Conservation (phyloP, 2,888 invertebrate genomes). For the Ichneumon xanthorius region DNA sequence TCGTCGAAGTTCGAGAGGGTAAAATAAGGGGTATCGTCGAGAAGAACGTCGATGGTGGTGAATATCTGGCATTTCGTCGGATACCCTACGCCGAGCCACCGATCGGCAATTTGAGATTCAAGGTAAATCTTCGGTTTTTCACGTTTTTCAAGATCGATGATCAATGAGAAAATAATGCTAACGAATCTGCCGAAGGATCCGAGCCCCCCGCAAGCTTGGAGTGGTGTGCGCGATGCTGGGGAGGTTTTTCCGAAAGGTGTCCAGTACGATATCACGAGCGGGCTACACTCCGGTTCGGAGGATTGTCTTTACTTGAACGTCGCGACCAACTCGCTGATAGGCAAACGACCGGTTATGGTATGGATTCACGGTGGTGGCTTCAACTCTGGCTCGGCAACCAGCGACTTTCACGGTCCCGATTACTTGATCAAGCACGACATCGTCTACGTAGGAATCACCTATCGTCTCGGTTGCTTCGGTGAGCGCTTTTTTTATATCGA, state of each 20-base stretch:
- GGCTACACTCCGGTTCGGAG: slow-evolving; percentile 58
- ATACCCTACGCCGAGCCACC: slow-evolving; percentile 84
- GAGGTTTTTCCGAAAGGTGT: background rate
- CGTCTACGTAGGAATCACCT: slow-evolving; percentile 71
- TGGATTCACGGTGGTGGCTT: slow-evolving; percentile 76
- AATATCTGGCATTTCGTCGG: slow-evolving; percentile 80
- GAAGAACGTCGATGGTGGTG: slow-evolving; percentile 73
- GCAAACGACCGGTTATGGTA: slow-evolving; percentile 72
- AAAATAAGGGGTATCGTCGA: slow-evolving; percentile 77
- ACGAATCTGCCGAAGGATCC: slow-evolving; percentile 68
- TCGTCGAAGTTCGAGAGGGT: slow-evolving; percentile 79
- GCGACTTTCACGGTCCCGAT: slow-evolving; percentile 69
- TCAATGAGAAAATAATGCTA: slow-evolving; percentile 78
- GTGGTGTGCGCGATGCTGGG: slow-evolving; percentile 67
- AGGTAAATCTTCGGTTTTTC: slow-evolving; percentile 72
- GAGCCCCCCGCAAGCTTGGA: slow-evolving; percentile 68
- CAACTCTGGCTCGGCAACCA: slow-evolving; percentile 59
- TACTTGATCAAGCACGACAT: slow-evolving; percentile 72
- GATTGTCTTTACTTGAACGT: slow-evolving; percentile 75
- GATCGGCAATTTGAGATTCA: slow-evolving; percentile 82
- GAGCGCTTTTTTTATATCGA: slow-evolving; percentile 8
- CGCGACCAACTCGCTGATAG: slow-evolving; percentile 62
- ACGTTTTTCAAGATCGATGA: slow-evolving; percentile 68
- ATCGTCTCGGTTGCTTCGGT: slow-evolving; percentile 73
- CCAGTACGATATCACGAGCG: slow-evolving; percentile 15